These are phyloP conservation scores for Leucosticte australis DNA, from an alignment of 2,113 vertebrate species.

Conservation along the genomic window DNA sequence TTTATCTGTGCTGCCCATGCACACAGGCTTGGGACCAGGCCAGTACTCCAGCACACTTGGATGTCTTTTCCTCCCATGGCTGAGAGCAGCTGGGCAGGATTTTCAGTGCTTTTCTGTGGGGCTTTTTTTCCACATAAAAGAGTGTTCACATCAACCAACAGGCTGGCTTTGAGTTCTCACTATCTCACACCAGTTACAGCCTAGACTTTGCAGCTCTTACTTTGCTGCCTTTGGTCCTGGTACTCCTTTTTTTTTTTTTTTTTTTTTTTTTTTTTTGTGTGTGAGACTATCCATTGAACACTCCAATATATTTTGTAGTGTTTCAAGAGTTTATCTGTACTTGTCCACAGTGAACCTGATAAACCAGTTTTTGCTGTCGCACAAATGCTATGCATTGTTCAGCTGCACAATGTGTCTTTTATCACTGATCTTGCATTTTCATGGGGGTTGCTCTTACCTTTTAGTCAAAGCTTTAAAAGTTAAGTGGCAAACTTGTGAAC, in stretches of 20 bases:
- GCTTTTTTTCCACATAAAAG: not conserved
- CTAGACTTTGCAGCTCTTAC: not conserved
- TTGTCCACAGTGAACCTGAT: not conserved
- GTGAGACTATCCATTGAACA: not conserved
- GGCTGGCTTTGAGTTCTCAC: not conserved
- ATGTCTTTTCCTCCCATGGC: not conserved
- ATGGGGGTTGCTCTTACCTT: not conserved
- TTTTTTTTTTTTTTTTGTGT: not conserved
- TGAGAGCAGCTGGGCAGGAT: not conserved
- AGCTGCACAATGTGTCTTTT: not conserved
- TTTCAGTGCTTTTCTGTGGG: not conserved
- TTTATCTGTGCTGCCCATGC: not conserved
- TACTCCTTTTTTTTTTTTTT: not conserved
- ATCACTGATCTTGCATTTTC: not conserved
- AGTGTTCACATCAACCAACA: not conserved
- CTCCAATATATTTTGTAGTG: not conserved
- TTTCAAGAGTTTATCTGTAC: not conserved
- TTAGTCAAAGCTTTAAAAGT: not conserved
- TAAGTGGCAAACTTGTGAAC: not conserved
- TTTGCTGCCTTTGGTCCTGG: not conserved
- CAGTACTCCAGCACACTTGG: not conserved
- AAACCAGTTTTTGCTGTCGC: conserved; percentile 4
- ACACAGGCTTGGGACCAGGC: not conserved
- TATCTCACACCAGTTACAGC: not conserved
- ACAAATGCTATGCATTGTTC: not conserved